Percentiles rank a stretch among this genome's conserved stretches.
phyloP scores from a whole-genome alignment of 2,888 invertebrate species.

The Spisula solida region DNA sequence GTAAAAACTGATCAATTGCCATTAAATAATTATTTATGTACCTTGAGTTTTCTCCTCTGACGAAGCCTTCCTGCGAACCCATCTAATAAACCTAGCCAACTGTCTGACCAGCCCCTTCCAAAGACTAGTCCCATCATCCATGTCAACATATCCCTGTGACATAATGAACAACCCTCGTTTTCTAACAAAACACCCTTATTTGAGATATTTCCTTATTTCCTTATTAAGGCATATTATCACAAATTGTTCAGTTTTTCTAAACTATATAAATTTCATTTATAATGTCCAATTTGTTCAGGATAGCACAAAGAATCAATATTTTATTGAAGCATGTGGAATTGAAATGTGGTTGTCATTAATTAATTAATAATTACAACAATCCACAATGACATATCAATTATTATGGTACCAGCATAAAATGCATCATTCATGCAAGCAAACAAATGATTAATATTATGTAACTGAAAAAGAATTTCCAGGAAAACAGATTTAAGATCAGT shows the following conservation, averaged over 20 bases:
- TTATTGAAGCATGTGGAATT: background rate
- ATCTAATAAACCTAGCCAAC: slow-evolving; percentile 18
- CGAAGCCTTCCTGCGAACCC: slow-evolving; percentile 14
- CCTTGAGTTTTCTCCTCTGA: too few relatives aligned
- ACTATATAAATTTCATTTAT: slow-evolving; percentile 4
- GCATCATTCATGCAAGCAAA: background rate
- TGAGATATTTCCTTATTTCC: background rate
- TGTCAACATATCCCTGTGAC: background rate
- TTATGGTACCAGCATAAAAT: background rate
- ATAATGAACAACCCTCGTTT: background rate
- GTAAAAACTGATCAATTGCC: too few relatives aligned
- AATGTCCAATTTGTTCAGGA: background rate
- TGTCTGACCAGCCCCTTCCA: slow-evolving; percentile 30
- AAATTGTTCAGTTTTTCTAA: background rate
- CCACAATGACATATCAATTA: background rate
- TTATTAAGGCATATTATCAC: background rate
- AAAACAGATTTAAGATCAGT: too few relatives aligned
- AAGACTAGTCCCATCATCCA: background rate
- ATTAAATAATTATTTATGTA: too few relatives aligned
- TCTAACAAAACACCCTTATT: background rate
- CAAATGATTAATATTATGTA: background rate
- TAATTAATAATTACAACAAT: background rate
- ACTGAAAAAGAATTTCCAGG: background rate
- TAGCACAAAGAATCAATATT: background rate
- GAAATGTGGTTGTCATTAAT: background rate